Percentiles rank a stretch among this genome's conserved stretches.
Evolutionary conservation across 2,888 invertebrate genomes (phyloP).

Genomic region (Synanthedon vespiformis): DNA sequence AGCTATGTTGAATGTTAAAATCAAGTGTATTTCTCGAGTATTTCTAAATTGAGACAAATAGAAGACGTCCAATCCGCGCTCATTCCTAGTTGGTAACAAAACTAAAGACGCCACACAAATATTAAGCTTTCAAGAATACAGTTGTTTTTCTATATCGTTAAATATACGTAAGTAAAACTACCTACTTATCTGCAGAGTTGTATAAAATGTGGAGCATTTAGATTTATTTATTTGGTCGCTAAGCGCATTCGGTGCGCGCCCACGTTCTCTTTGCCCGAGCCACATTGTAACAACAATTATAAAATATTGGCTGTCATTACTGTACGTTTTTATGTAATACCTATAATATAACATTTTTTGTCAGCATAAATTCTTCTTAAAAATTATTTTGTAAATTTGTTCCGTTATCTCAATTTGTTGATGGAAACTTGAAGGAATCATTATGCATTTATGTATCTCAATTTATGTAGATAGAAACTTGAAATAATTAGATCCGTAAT

Average conservation of each 20-base stretch:
- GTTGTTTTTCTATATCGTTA: slow-evolving; percentile 13
- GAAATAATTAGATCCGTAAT: too few species aligned
- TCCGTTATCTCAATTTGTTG: too few species aligned
- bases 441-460: too few species aligned
- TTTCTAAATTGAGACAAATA: too few species aligned
- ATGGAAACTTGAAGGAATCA: too few species aligned
- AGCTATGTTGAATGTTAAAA: too few species aligned
- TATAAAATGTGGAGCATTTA: slow-evolving; percentile 31
- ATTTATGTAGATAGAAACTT: too few species aligned
- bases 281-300: not conserved
- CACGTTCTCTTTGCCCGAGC: slow-evolving; percentile 25
- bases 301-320: slow-evolving; percentile 5
- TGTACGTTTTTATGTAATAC: slow-evolving; percentile 2
- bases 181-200: slow-evolving; percentile 16
- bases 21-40: too few species aligned
- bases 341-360: not conserved
- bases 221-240: slow-evolving; percentile 45
- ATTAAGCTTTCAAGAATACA: slow-evolving; percentile 8
- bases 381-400: too few species aligned
- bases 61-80: too few species aligned
- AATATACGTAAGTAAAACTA: not conserved
- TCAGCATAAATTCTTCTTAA: too few species aligned
- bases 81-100: not conserved
- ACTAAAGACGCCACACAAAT: not conserved
- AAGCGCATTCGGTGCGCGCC: slow-evolving; percentile 34